These are phyloP conservation scores for Branchipolynoe longqiensis DNA, from an alignment of 2,888 invertebrate species.

Conservation along the genomic window DNA sequence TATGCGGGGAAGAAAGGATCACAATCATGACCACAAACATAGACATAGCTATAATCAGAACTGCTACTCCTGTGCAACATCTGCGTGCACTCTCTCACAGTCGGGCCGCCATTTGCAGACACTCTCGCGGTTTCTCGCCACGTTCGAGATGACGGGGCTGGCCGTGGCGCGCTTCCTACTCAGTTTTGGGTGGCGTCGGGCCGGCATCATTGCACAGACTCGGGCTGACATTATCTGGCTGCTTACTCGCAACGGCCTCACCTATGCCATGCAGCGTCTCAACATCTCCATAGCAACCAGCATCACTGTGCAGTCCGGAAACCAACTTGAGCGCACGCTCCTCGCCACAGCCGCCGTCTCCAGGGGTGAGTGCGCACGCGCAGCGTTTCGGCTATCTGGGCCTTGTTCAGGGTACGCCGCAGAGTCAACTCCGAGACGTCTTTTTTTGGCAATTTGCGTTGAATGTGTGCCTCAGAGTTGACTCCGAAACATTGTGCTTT, in stretches of 20 bases:
- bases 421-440: too few species aligned
- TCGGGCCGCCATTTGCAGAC: slow-evolving; percentile 65
- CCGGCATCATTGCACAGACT: slow-evolving; percentile 67
- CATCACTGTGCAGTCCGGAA: slow-evolving; percentile 10
- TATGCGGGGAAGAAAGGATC: too few species aligned
- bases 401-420: too few species aligned
- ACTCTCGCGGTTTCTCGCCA: slow-evolving; percentile 69
- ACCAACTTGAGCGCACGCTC: slow-evolving; percentile 60
- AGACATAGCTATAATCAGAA: too few species aligned
- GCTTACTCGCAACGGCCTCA: slow-evolving; percentile 63
- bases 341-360: slow-evolving; percentile 61
- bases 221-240: slow-evolving; percentile 68
- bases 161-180: slow-evolving; percentile 65
- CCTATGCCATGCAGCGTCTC: slow-evolving; percentile 27
- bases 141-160: slow-evolving; percentile 71
- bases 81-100: too few species aligned
- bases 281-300: slow-evolving; percentile 62
- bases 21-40: too few species aligned
- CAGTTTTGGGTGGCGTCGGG: slow-evolving; percentile 64
- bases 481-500: too few species aligned
- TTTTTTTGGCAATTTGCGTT: too few species aligned
- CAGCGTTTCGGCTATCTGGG: too few species aligned
- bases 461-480: too few species aligned
- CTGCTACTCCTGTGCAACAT: too few species aligned
- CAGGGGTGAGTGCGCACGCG: slow-evolving; percentile 68